Conservation (phyloP, 2,888 invertebrate genomes). For the Scaptomyza caliginosa region DNA sequence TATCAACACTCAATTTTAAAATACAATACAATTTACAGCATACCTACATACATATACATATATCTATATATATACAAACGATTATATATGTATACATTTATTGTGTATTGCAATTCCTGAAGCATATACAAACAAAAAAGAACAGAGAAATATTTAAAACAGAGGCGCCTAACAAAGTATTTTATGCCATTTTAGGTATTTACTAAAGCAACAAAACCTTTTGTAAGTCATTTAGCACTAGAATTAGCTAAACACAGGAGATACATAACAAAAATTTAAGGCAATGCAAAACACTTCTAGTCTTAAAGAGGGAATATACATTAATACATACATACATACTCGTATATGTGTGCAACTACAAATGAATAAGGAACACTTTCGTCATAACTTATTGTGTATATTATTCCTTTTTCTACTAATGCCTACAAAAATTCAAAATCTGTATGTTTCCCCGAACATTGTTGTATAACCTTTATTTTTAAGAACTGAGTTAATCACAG, state of each 20-base stretch:
- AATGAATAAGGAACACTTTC: slow-evolving; percentile 13
- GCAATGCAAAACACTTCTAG: slow-evolving; percentile 55
- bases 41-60: slow-evolving; percentile 18
- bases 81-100: too few species aligned
- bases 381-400: slow-evolving; percentile 26
- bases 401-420: slow-evolving; percentile 40
- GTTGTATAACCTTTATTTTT: slow-evolving; percentile 33
- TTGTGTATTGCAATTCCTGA: slow-evolving; percentile 51
- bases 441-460: slow-evolving; percentile 45
- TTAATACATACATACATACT: too few species aligned
- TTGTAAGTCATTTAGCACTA: slow-evolving; percentile 54
- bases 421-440: slow-evolving; percentile 11
- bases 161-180: slow-evolving; percentile 63
- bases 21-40: slow-evolving; percentile 46
- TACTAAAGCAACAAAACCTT: slow-evolving; percentile 49
- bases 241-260: slow-evolving; percentile 22
- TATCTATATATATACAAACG: slow-evolving; percentile 38
- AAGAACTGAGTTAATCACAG: slow-evolving; percentile 30
- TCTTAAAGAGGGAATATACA: slow-evolving; percentile 41
- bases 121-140: slow-evolving; percentile 35
- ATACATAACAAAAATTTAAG: slow-evolving; percentile 1
- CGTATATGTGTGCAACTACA: too few species aligned
- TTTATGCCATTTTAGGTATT: slow-evolving; percentile 72
- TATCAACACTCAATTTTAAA: slow-evolving; percentile 65
- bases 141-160: slow-evolving; percentile 59